Base-by-base conservation (phyloP, 2,113 vertebrate species). In the Cyanistes caeruleus region DNA sequence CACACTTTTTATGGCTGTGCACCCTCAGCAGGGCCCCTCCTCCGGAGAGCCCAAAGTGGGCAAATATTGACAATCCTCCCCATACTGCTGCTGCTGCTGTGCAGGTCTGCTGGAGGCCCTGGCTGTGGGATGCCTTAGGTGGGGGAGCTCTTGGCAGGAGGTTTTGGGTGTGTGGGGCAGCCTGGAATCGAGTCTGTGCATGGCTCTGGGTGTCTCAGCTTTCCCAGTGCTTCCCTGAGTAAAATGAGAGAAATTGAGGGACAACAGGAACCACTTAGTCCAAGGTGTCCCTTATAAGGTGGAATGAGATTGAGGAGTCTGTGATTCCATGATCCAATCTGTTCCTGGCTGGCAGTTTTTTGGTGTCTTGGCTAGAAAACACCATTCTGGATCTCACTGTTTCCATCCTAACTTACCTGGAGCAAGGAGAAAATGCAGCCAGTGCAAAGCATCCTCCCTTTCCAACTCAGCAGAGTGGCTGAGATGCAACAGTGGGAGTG, bases 41-140 rank as follows among this genome's bases (percentile, higher is more conserved):
- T 72, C 44, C 33, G 16, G 25, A 55, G 52, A 78, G 17, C 19
- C 70, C 49, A 4, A 21, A 80, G 58, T 14, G 53, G 63, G 72
- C 92, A 94, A 90, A 84, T 76, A 92, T 82, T 95, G 88, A 88
- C 93, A 85, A 2, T 82, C 9, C 25, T 78, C 16, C 4, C 19
- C 19, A 2, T 17, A 2, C n/a, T 1, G 2, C 15, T 67, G 10
- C 43, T 0, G 12, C 74, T 43, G 3, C 3, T 23, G 13, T 46
- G 35, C 6, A 8, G 80, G 18, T 44, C 39, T 33, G 39, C 43
- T 4, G 12, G 43, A 55, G 75, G 43, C 15, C 8, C n/a, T 0
- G 0, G 44, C 65, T 55, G 31, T 1, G 14, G 78, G 70, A 30
- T 43, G 53, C 27, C 44, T 33, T 24, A 0, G 0, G 0, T 27